Evolutionary conservation across 2,888 invertebrate genomes (phyloP), one percentile per base, ranked within the genome.

Genomic region (Diarsia mendica): DNA sequence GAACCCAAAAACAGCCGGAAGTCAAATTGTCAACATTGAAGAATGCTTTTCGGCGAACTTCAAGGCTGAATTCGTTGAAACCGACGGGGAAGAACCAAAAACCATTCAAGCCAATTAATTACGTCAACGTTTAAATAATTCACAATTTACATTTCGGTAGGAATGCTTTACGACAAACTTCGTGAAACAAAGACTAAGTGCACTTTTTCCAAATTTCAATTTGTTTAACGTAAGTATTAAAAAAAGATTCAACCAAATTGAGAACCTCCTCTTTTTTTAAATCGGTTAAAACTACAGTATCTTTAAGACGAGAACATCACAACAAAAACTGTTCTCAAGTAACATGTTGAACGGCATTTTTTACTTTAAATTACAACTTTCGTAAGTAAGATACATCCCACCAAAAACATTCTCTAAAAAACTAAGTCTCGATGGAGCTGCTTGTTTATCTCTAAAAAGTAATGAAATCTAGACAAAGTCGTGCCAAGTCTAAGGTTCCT

Each of bases 321-420:
- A 51, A 44, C 20, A 60, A 49, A 76, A 75, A 28, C n/a, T 44
- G 10, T 39, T 55, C 9, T 49, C 53, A 55, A 20, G 39, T 58
- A 48, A 77, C 53, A 55, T 11, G 33, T 33, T n/a, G 44, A 67
- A 51, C 44, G 20, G n/a, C 20, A 33, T 66, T 49, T 67, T 49
- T 60, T 67, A 20, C 6, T 55, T 44, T 33, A n/a, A n/a, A 44
- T 5, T 28, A 60, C 44, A 51, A 61, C 20, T 68, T 33, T 39
- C 23, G 60, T 13, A 48, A 61, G 60, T 13, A 48, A 61, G 15
- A 48, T 53, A 58, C 28, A 46, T 49, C 28, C 28, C 28, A 28
- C 28, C 28, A 28, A 28, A 28, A 28, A 28, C 28, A 28, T 28
- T 28, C 28, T 28, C 1, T 28, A 28, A 28, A 28, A 28, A 28